Evolutionary conservation across 1,140 invertebrate species (phyloP).

Genomic region (Euglossa dilemma): DNA sequence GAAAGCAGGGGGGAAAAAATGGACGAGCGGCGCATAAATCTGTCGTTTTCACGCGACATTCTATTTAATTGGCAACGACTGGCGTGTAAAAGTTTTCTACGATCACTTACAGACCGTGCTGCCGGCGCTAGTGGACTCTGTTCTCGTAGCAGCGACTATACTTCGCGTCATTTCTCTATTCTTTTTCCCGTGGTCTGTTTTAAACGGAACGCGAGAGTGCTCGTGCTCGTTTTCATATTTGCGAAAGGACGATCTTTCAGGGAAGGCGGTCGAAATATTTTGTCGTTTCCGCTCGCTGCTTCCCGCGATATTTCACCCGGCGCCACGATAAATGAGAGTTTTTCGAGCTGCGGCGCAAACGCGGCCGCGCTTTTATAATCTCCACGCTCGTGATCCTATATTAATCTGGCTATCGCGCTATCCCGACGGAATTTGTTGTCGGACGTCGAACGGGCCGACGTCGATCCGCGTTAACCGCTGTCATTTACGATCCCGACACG

Average conservation of each 20-base stretch:
- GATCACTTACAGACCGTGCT: conserved; percentile 2
- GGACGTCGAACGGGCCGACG: background rate
- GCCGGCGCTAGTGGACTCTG: background rate
- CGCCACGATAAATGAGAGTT: conserved; percentile 24
- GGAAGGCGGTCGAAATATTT: conserved; percentile 41
- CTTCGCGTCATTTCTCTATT: background rate
- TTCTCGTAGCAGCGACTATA: background rate
- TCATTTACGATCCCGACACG: background rate
- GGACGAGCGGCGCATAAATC: conserved; percentile 32
- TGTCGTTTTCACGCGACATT: conserved; percentile 12
- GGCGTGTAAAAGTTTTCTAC: conserved; percentile 8
- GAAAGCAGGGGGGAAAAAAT: too few relatives aligned
- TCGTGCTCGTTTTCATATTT: conserved; percentile 36
- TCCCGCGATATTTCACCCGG: background rate
- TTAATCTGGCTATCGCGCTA: background rate
- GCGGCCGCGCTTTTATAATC: conserved; percentile 16
- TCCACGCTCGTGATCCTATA: background rate
- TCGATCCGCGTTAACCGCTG: background rate
- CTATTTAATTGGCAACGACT: conserved; percentile 16
- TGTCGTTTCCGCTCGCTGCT: background rate
- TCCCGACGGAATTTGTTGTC: background rate
- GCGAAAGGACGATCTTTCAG: conserved; percentile 12
- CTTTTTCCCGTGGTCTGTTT: conserved; percentile 8
- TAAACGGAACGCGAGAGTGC: background rate
- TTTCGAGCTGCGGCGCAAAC: background rate